Base-by-base conservation (phyloP, 2,888 invertebrate genomes). In the Stictocephala bisonia region DNA sequence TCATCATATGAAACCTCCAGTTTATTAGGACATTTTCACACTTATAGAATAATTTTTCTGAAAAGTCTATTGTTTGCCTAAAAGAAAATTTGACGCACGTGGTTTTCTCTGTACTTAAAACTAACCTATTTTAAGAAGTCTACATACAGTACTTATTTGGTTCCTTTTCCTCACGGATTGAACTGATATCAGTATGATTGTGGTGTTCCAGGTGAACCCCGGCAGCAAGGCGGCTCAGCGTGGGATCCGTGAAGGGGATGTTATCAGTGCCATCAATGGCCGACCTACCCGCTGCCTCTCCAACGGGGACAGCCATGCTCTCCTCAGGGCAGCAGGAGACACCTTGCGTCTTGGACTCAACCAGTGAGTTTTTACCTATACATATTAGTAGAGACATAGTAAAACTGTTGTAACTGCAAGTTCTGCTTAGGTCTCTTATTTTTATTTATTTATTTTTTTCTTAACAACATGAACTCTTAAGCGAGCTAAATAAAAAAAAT, bases 141-240 rank as follows among this genome's bases (percentile, higher is more conserved):
- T 3, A 35, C 9, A 35, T 35, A 35, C 40, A 7, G 44, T 44
- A 7, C 7, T 44, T 18, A n/a, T n/a, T n/a, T 35, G 35, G 7
- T 35, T 35, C 35, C 35, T 11, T 7, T 11, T 11, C 35, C 35
- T 35, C 35, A 35, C 11, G 9, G 7, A 35, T 35, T 11, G 35
- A 35, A 11, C 7, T 11, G 35, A 35, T 35, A 35, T 11, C 9
- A n/a, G n/a, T n/a, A n/a, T 58, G 29, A 48, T 13, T 44, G 51
- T 51, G 3, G 7, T 26, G 18, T 68, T 90, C 69, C 88, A 94
- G 94, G 93, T 94, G 80, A 94, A 94, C 84, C 93, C 93, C 9
- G 93, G 93, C 70, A 92, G 94, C 80, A 93, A 94, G 83, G 93
- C 94, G n/a, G 91, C 92, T 29, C 85, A 90, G 79, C 89, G 91